Conservation (phyloP, 2,888 invertebrate genomes). For the Stramonita haemastoma region DNA sequence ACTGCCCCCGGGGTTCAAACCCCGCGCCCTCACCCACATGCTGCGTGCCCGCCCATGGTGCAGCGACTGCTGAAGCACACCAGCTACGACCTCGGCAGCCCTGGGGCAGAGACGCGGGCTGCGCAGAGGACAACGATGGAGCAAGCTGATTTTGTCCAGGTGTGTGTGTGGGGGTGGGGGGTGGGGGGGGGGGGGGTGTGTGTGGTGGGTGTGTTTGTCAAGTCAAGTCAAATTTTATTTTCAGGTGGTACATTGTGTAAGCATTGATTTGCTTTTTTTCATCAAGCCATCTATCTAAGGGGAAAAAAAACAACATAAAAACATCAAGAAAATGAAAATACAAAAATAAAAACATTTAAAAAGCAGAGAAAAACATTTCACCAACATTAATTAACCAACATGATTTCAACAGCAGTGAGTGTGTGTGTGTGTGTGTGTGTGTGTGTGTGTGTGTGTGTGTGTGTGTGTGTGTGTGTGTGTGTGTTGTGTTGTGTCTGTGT, state of each 20-base stretch:
- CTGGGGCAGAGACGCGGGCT: neutral
- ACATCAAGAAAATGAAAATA: too few relatives aligned
- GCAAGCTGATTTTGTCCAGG: constrained; percentile 11
- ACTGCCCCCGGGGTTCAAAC: constrained; percentile 10
- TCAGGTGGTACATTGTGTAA: too few relatives aligned
- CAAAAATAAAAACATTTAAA: too few relatives aligned
- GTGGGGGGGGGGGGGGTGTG: neutral
- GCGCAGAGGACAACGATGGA: neutral
- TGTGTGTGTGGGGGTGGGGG: neutral
- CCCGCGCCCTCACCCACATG: constrained; percentile 9
- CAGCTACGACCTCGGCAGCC: constrained; percentile 29
- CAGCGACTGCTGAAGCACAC: constrained; percentile 45
- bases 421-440: constrained; percentile 16
- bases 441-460: constrained; percentile 9
- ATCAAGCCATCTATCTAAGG: too few relatives aligned
- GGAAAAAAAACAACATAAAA: too few relatives aligned
- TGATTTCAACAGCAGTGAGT: neutral
- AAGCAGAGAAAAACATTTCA: too few relatives aligned
- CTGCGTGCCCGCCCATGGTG: constrained; percentile 47
- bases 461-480: neutral
- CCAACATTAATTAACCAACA: too few relatives aligned
- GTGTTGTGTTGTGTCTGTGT: neutral
- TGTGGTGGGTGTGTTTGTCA: too few relatives aligned
- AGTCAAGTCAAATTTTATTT: too few relatives aligned
- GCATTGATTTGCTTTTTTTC: too few relatives aligned